Conservation (phyloP, 2,888 invertebrate genomes). For the Rhingia rostrata region DNA sequence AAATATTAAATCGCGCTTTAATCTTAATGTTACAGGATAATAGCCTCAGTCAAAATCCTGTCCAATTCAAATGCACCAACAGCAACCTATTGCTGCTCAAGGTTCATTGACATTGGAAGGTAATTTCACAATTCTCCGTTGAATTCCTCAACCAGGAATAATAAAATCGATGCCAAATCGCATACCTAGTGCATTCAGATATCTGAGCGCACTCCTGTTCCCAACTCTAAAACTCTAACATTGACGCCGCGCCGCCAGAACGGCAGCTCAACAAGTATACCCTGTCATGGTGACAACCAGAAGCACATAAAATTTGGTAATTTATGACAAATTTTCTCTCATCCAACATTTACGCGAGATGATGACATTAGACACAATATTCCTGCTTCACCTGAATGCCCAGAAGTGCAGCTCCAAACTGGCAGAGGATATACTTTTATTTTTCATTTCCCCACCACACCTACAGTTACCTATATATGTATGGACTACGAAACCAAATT, state of each 20-base stretch:
- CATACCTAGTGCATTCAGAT: constrained; percentile 50
- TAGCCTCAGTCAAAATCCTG: neutral
- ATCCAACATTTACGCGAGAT: constrained; percentile 52
- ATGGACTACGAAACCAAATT: neutral
- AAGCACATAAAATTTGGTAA: constrained; percentile 57
- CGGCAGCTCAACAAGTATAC: constrained; percentile 10
- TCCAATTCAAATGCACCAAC: neutral
- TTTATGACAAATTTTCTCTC: constrained; percentile 46
- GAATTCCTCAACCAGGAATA: constrained; percentile 56
- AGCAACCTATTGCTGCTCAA: neutral
- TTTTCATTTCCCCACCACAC: constrained; percentile 36
- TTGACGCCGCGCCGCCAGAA: constrained; percentile 21
- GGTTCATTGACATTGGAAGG: constrained; percentile 29
- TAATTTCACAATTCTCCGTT: constrained; percentile 28
- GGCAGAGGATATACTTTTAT: constrained; percentile 15
- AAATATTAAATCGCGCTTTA: no score
- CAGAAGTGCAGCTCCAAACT: neutral
- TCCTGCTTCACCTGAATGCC: constrained; percentile 1
- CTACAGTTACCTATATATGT: no score
- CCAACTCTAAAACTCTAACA: neutral
- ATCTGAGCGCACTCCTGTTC: neutral
- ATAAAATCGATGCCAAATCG: constrained; percentile 62
- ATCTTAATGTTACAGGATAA: neutral
- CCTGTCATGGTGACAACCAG: constrained; percentile 43
- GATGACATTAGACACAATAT: constrained; percentile 55